Evolutionary conservation across 2,113 vertebrate genomes (phyloP), one percentile per base, ranked within the genome.

Genomic region (Eptatretus burgeri): DNA sequence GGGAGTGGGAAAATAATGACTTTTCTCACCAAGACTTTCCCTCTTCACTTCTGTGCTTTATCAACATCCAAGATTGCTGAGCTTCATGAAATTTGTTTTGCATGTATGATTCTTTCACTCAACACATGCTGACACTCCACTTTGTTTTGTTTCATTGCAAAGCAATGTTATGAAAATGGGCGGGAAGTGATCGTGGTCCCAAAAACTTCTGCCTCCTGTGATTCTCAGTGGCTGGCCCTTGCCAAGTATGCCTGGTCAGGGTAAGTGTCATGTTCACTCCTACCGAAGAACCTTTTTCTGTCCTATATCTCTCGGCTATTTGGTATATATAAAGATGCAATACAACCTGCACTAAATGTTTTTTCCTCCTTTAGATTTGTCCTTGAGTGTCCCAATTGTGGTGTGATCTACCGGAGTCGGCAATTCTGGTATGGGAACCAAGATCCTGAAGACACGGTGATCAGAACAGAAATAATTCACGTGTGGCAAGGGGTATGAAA

Each of bases 361-460:
- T 41, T 41, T 60, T 10, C 68, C 13, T 27, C 63, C 53, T 69
- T 14, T 71, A 98, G 91, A 18, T 98, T 95, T 1, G 91, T 98
- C 66, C 93, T 98, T 0, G 91, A 98, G 69, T 98, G 91, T 69
- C 83, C 88, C 50, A 83, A 83, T 74, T 98, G 91, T 2, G 81
- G 80, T 1, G 89, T 98, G 70, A 88, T 98, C 72, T 96, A 94
- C 70, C 74, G 91, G 66, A 98, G 91, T 74, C 78, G 91, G 13
- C 91, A 98, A 72, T 98, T 89, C 74, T 96, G 89, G 91, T 98
- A 89, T 71, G 91, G 89, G 62, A 96, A 98, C 76, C 86, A 94
- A 68, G 91, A 98, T 71, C 91, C 91, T n/a, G 91, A 95, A 69
- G 89, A 98, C 71, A 94, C 91, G 0, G 84, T 98, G 66, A 87